phyloP scores from a whole-genome alignment of 2,888 invertebrate species.

The Hoplodrina blanda region DNA sequence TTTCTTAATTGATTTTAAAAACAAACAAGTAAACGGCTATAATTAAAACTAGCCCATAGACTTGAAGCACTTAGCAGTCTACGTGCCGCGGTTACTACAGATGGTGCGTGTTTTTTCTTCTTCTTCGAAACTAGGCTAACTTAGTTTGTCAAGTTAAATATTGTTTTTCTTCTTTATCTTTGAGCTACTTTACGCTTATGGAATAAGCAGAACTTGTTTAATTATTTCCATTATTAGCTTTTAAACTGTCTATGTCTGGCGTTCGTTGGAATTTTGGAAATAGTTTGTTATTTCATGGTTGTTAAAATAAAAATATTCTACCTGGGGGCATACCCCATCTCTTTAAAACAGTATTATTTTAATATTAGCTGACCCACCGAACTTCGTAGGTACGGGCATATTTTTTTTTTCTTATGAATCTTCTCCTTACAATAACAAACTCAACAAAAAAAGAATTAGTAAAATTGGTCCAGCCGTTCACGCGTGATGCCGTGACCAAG shows the following conservation, averaged over 20 bases:
- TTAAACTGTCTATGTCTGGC: neutral
- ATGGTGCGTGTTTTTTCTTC: constrained; percentile 52
- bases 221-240: constrained; percentile 11
- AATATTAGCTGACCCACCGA: no score
- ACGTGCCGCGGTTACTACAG: constrained; percentile 57
- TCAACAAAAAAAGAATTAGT: no score
- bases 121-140: constrained; percentile 53
- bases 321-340: no score
- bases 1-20: constrained; percentile 43
- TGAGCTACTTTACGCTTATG: constrained; percentile 21
- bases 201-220: constrained; percentile 1
- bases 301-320: no score
- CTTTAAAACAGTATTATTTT: no score
- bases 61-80: constrained; percentile 39
- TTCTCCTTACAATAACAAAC: no score
- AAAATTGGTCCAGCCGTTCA: no score
- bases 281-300: neutral
- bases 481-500: no score
- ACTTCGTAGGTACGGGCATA: no score
- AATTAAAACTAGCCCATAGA: constrained; percentile 48
- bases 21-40: constrained; percentile 12
- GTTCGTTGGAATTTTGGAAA: neutral
- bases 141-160: constrained; percentile 49
- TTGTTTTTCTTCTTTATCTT: constrained; percentile 46
- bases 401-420: no score